Evolutionary conservation across 2,797 vertebrate genomes (phyloP).

Genomic region (Propithecus perrieri): DNA sequence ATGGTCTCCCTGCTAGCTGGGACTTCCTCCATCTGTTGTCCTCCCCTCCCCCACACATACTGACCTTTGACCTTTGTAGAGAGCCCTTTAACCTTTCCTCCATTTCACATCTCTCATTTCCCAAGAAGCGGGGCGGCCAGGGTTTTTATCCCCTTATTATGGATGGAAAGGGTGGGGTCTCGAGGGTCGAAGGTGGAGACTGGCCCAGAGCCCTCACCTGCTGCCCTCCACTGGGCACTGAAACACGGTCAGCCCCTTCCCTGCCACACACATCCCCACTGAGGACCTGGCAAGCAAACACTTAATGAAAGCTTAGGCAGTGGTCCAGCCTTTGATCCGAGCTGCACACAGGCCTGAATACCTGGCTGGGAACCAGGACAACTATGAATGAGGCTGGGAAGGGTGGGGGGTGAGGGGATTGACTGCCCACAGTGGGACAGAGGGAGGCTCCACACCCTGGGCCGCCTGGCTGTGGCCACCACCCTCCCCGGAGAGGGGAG

Average conservation of each 20-base stretch:
- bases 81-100: slow-evolving; percentile 8
- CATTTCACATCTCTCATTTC: not conserved
- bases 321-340: not conserved
- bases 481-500: not conserved
- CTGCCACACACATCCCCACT: not conserved
- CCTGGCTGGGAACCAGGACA: slow-evolving; percentile 21
- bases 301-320: not conserved
- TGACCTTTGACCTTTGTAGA: slow-evolving; percentile 26
- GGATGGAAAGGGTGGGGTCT: not conserved
- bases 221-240: not conserved
- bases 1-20: not conserved
- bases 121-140: not conserved
- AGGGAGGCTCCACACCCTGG: not conserved
- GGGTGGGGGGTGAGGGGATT: not conserved
- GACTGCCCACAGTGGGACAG: not conserved
- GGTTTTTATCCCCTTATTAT: not conserved
- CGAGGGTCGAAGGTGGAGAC: not conserved
- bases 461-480: not conserved
- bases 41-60: not conserved
- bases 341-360: not conserved
- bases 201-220: not conserved
- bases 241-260: not conserved
- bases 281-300: not conserved
- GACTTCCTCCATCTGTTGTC: not conserved
- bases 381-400: slow-evolving; percentile 18